Base-by-base conservation (phyloP, 2,113 vertebrate species). In the Tyto alba region DNA sequence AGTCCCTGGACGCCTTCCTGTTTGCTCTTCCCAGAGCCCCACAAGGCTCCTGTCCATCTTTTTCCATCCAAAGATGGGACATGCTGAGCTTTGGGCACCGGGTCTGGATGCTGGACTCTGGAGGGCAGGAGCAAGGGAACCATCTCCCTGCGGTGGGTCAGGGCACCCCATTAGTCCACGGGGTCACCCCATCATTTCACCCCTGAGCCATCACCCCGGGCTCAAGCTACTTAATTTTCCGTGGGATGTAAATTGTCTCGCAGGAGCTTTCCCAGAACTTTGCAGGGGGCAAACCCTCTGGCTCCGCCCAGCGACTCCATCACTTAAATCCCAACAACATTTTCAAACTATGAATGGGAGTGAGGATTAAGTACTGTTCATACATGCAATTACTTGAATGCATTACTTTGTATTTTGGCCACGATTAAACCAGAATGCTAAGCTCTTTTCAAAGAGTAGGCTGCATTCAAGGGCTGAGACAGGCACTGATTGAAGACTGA, bases 71-170 rank as follows among this genome's bases (percentile, higher is more conserved):
- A 9, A 18, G 14, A 18, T 34, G 23, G 53, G 38, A 29, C 7
- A 6, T 4, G 7, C 56, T 40, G 34, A 6, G 2, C 13, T 7
- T 4, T 1, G 18, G 79, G 69, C 56, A 23, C 11, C 0, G 5
- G 23, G 29, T 8, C 48, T 21, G 55, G 34, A 27, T 43, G 60
- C 52, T 1, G 4, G 64, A 27, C 13, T 8, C 21, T 5, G 59
- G 32, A 56, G 47, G n/a, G 41, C 40, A 40, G 81, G 29, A 36
- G 11, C 0, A 7, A 59, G 76, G 69, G 34, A 59, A 19, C 32
- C 43, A 34, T 19, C 10, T 7, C 21, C 16, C n/a, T 7, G 25
- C 6, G 7, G 20, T 29, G 17, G 56, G 27, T 16, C 56, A 47
- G 47, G 50, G 52, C 23, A n/a, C 71, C 52, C 29, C 16, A 1